Percentiles rank a stretch among this genome's conserved stretches.
Conservation (phyloP, 2,113 vertebrate species). For the Hoplias malabaricus region DNA sequence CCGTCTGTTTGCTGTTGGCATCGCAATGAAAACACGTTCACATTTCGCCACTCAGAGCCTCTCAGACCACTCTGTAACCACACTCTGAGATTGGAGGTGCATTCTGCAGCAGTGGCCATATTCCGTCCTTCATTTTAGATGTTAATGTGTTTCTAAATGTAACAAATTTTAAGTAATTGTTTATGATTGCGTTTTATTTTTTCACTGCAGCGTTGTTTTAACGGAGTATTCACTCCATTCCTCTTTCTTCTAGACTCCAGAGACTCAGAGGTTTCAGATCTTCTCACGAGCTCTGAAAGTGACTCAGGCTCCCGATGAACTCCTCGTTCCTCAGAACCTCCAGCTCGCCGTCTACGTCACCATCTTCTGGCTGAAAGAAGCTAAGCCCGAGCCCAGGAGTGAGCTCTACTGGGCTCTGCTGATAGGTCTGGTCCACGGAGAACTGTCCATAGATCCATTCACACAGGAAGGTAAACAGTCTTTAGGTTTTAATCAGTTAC, state of each 20-base stretch:
- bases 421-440: conserved; percentile 71
- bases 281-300: conserved; percentile 76
- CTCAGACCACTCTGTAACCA: no score
- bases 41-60: no score
- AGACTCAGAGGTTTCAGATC: conserved; percentile 60
- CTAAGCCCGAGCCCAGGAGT: conserved; percentile 64
- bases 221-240: background rate
- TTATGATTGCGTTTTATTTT: no score
- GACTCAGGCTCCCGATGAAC: conserved; percentile 35
- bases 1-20: no score
- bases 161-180: no score
- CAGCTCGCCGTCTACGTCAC: conserved; percentile 75
- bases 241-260: conserved; percentile 59
- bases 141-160: no score
- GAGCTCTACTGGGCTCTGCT: conserved; percentile 79
- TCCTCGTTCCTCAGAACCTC: conserved; percentile 69
- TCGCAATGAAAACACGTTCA: no score
- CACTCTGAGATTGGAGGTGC: no score
- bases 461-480: conserved; percentile 58
- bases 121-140: no score
- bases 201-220: background rate
- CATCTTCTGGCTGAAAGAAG: conserved; percentile 75
- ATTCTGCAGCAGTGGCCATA: no score
- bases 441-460: conserved; percentile 50
- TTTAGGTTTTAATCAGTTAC: no score